Conservation (phyloP, 2,888 invertebrate species). For the Chrysina gloriosa region DNA sequence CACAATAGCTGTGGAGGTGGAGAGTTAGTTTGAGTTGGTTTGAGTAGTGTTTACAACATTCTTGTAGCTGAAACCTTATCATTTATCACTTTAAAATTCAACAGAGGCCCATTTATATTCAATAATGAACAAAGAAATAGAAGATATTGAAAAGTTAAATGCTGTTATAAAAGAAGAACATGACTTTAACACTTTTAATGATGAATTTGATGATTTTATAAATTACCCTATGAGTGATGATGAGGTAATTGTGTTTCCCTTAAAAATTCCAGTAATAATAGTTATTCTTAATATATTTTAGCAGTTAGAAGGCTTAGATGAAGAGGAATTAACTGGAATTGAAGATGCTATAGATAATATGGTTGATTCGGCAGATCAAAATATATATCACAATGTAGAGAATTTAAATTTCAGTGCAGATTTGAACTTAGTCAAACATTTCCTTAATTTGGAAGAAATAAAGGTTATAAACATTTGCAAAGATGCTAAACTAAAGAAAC, state of each 20-base stretch:
- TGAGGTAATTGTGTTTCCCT: slow-evolving; percentile 26
- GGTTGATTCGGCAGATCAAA: slow-evolving; percentile 5
- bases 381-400: slow-evolving; percentile 14
- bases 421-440: slow-evolving; percentile 34
- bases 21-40: too few relatives aligned
- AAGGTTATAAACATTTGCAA: slow-evolving; percentile 52
- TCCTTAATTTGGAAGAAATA: slow-evolving; percentile 51
- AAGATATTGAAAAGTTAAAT: slow-evolving; percentile 40
- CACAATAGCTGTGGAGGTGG: too few relatives aligned
- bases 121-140: slow-evolving; percentile 36
- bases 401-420: slow-evolving; percentile 36
- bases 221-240: slow-evolving; percentile 39
- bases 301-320: slow-evolving; percentile 38
- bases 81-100: too few relatives aligned
- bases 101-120: too few relatives aligned
- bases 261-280: not conserved
- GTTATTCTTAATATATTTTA: slow-evolving; percentile 10
- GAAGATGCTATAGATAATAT: slow-evolving; percentile 30
- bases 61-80: too few relatives aligned
- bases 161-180: slow-evolving; percentile 33
- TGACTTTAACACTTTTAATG: slow-evolving; percentile 32
- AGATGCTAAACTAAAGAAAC: slow-evolving; percentile 50
- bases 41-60: too few relatives aligned
- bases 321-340: slow-evolving; percentile 28
- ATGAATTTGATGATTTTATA: slow-evolving; percentile 43